Percentiles rank a stretch among this genome's conserved stretches.
These are phyloP conservation scores for Pipa parva DNA, from an alignment of 2,113 vertebrate species.

Conservation along the genomic window DNA sequence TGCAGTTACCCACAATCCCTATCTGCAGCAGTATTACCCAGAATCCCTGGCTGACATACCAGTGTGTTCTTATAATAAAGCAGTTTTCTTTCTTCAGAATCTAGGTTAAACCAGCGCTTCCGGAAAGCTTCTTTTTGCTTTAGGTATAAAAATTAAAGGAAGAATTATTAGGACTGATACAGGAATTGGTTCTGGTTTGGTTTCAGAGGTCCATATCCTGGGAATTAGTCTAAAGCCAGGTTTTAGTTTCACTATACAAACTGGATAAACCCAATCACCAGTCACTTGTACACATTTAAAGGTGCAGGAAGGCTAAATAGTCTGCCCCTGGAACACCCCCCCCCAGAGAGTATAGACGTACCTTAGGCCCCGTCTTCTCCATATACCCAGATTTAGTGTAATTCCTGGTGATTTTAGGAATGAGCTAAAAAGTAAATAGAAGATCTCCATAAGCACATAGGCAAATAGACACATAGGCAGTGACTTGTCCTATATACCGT, in stretches of 20 bases:
- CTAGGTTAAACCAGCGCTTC: constrained; percentile 86
- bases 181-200: not conserved
- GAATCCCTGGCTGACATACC: constrained; percentile 62
- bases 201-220: no score
- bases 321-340: no score
- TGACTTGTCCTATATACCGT: not conserved
- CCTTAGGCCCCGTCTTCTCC: constrained; percentile 93
- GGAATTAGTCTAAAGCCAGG: no score
- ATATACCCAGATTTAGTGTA: constrained; percentile 87
- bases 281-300: no score
- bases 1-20: not conserved
- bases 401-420: constrained; percentile 73
- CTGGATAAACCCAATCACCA: no score
- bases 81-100: constrained; percentile 78
- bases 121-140: constrained; percentile 86
- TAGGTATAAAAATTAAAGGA: constrained; percentile 39
- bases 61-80: constrained; percentile 83
- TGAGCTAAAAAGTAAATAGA: constrained; percentile 62
- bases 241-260: no score
- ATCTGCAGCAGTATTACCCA: not conserved
- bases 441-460: no score
- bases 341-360: constrained; percentile 50
- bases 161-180: not conserved
- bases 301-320: no score
- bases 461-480: not conserved